These are phyloP conservation scores for Diarsia brunnea DNA, from an alignment of 2,888 invertebrate species.

Conservation along the genomic window DNA sequence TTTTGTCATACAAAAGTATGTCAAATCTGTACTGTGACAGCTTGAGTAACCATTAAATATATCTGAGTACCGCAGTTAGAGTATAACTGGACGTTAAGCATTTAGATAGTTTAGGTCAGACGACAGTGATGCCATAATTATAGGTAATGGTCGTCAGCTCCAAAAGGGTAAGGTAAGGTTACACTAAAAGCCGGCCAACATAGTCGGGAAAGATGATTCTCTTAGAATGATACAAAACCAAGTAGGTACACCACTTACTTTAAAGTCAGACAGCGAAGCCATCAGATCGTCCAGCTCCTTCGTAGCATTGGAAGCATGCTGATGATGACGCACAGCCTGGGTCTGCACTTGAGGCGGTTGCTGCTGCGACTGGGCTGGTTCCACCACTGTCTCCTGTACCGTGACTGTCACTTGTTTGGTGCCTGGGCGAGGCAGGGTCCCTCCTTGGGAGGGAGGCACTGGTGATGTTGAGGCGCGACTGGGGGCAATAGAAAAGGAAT, in stretches of 20 bases:
- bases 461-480: constrained; percentile 85
- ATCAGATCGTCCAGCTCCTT: constrained; percentile 98
- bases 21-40: no score
- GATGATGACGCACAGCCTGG: constrained; percentile 78
- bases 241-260: constrained; percentile 90
- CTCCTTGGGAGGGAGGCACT: constrained; percentile 76
- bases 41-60: no score
- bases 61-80: no score
- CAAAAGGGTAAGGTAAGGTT: no score
- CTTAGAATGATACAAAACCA: not conserved
- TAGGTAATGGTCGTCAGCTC: no score
- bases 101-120: no score
- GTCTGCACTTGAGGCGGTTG: constrained; percentile 77
- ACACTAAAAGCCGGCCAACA: no score
- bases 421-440: constrained; percentile 87
- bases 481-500: constrained; percentile 46
- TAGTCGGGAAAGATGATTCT: not conserved
- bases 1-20: no score
- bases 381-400: constrained; percentile 89
- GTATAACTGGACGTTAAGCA: no score
- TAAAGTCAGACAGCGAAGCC: constrained; percentile 98
- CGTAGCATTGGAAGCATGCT: constrained; percentile 96
- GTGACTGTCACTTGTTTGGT: constrained; percentile 91
- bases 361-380: constrained; percentile 85
- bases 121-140: no score